Percentiles rank a stretch among this genome's conserved stretches.
These are phyloP conservation scores for Patella ulyssiponensis DNA, from an alignment of 2,888 invertebrate genomes.

Conservation along the genomic window DNA sequence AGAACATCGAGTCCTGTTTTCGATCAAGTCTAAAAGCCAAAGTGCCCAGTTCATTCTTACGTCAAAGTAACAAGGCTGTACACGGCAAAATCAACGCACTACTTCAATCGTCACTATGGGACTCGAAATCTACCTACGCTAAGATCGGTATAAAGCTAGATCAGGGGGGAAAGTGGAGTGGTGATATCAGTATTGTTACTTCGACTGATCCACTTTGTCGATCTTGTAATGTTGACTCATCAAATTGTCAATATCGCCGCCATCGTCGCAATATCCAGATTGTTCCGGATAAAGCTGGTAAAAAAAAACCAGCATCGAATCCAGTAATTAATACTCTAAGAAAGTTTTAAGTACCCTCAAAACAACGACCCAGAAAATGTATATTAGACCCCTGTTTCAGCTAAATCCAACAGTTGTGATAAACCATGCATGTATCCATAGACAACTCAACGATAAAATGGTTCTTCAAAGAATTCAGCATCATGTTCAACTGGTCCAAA, in stretches of 20 bases:
- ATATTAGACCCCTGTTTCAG: background rate
- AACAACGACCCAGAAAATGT: background rate
- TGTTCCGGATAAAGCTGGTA: background rate
- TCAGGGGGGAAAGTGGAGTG: background rate
- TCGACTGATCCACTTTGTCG: background rate
- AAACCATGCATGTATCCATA: no score
- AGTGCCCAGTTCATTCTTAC: background rate
- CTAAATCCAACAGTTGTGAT: background rate
- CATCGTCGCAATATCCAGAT: background rate
- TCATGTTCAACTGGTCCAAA: background rate
- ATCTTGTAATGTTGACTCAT: background rate
- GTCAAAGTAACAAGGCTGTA: no score
- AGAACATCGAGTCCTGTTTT: background rate
- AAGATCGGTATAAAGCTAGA: background rate
- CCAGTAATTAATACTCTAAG: background rate
- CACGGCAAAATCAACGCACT: background rate
- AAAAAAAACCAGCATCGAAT: no score
- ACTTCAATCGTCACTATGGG: slow-evolving; percentile 4
- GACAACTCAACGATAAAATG: background rate
- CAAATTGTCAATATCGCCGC: background rate
- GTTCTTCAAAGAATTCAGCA: background rate
- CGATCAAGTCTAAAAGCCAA: background rate
- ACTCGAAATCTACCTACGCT: background rate
- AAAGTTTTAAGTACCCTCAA: no score
- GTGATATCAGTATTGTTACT: background rate